Evolutionary conservation across 2,888 invertebrate genomes (phyloP), one percentile per base, ranked within the genome.

Genomic region (Perithous albicinctus): DNA sequence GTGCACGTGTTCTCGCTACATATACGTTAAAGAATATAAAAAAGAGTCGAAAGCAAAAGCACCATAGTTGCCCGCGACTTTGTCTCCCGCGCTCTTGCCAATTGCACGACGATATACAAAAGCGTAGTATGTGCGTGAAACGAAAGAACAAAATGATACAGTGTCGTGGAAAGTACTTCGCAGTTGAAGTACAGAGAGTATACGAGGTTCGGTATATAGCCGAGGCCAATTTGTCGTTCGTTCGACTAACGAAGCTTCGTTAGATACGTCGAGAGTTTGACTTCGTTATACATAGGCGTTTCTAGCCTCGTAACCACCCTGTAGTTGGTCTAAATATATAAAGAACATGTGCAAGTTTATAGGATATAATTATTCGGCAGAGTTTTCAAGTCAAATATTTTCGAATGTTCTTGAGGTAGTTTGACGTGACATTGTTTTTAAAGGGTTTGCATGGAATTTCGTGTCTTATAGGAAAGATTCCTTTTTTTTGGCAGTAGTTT

Each of bases 241-340:
- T 18, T 4, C 29, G 59, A 20, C 82, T 82, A 80, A 82, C 82
- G 80, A 82, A 76, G 72, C 80, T 73, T 82, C 82, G 80, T 82
- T 82, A 80, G 73, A 69, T 54, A 38, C 56, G 75, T 46, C 70
- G 48, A 75, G 66, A 66, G 70, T 59, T 64, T 61, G 56, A 72
- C 73, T 63, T 81, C 63, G 74, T 81, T 81, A 73, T 73, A 77
- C 69, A 46, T 78, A 74, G 73, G 78, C 69, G 56, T 77, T 74
- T 32, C 69, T 51, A 5, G 8, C 12, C 23, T 66, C 6, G 20
- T 29, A 0, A 8, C 18, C 2, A 35, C 5, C 26, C 4, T n/a
- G 15, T 15, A 38, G 12, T 54, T 54, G 8, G 38, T 15, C 23
- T 23, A n/a, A 51, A 69, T 35, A 15, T 15, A 7, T 7, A 18